Conservation (phyloP, 2,797 vertebrate species). For the Enteromius treurensis region DNA sequence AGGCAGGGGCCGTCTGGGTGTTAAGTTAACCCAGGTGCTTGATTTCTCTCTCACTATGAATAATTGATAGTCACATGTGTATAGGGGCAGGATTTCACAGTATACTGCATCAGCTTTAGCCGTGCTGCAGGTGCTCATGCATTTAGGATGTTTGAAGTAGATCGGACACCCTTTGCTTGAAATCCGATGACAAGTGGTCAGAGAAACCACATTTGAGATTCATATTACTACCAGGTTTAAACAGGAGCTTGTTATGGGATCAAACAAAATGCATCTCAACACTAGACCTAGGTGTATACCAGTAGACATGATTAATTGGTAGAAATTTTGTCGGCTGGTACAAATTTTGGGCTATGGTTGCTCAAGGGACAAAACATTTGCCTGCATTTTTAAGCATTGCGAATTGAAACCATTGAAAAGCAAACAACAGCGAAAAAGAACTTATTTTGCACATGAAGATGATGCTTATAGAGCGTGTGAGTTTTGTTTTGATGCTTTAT, state of each 20-base stretch:
- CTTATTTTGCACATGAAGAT: no score
- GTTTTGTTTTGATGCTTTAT: no score
- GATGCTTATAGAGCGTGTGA: no score
- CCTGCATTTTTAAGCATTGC: background rate
- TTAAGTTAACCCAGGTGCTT: conserved; percentile 55
- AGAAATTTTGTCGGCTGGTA: no score
- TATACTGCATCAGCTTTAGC: conserved; percentile 34
- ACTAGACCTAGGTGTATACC: background rate
- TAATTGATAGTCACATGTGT: conserved; percentile 63
- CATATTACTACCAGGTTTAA: background rate
- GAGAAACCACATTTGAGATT: background rate
- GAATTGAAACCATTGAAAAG: no score
- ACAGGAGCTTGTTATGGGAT: background rate
- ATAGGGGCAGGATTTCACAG: conserved; percentile 37
- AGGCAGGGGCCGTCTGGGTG: conserved; percentile 41
- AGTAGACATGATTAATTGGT: no score
- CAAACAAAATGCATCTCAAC: background rate
- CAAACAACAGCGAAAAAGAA: no score
- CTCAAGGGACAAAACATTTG: background rate
- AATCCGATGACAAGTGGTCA: background rate
- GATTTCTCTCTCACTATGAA: conserved; percentile 62
- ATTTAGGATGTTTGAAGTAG: conserved; percentile 15
- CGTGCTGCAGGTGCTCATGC: conserved; percentile 38
- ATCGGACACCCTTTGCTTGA: conserved; percentile 1
- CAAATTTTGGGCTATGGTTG: no score